Percentiles rank a stretch among this genome's conserved stretches.
Evolutionary conservation across 2,113 vertebrate genomes (phyloP).

Genomic region (Osmerus eperlanus): DNA sequence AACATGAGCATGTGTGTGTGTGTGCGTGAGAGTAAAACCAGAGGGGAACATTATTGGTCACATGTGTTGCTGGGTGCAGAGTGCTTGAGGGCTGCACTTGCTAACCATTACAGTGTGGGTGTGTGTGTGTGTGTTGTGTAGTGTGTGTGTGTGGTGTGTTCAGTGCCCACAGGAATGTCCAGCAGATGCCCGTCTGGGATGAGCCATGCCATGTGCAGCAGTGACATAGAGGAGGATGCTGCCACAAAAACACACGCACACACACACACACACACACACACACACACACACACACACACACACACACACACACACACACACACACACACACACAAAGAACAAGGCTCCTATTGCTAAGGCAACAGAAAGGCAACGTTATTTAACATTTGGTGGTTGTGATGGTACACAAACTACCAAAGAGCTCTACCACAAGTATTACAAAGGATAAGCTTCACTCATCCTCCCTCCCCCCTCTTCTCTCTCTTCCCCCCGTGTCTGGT

Average conservation of each 20-base stretch:
- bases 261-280: background rate
- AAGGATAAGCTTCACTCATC: background rate
- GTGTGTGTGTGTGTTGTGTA: background rate
- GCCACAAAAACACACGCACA: constrained; percentile 4
- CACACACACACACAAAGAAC: background rate
- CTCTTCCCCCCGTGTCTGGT: background rate
- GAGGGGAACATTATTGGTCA: background rate
- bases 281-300: too few relatives aligned
- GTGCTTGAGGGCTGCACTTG: background rate
- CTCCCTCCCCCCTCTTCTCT: background rate
- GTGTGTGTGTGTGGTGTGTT: constrained; percentile 13
- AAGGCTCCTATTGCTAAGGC: background rate
- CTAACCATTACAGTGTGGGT: constrained; percentile 5
- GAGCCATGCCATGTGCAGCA: background rate
- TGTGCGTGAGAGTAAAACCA: constrained; percentile 5
- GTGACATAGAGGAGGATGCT: background rate
- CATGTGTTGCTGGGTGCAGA: background rate
- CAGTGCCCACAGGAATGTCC: constrained; percentile 11
- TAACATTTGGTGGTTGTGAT: constrained; percentile 9
- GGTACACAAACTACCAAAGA: background rate
- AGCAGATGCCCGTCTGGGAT: background rate
- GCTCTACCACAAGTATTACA: constrained; percentile 3
- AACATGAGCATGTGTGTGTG: background rate
- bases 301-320: constrained; percentile 18
- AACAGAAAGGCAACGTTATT: constrained; percentile 5